Evolutionary conservation across 2,888 invertebrate species (phyloP).

Genomic region (Pterobdella sp.): DNA sequence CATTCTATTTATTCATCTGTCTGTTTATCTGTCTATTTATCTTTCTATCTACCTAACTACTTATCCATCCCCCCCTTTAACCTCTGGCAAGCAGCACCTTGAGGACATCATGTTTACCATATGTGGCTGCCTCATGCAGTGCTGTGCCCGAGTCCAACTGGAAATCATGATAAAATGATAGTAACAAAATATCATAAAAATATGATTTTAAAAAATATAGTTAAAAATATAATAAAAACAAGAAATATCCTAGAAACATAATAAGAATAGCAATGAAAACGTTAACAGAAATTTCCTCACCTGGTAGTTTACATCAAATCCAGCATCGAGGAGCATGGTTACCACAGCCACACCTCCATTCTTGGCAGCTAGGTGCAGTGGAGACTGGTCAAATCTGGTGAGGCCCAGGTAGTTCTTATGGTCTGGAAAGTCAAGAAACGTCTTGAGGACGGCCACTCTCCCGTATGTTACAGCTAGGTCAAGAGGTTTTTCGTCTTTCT

Average conservation of each 20-base stretch:
- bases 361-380: slow-evolving; percentile 83
- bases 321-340: slow-evolving; percentile 70
- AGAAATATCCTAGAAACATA: background rate
- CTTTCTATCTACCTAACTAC: no score
- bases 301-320: slow-evolving; percentile 70
- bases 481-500: slow-evolving; percentile 68
- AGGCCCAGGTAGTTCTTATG: slow-evolving; percentile 66
- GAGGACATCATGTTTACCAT: slow-evolving; percentile 80
- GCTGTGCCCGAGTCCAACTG: slow-evolving; percentile 79
- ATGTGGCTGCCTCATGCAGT: slow-evolving; percentile 84
- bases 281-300: slow-evolving; percentile 37
- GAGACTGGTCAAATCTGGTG: slow-evolving; percentile 64
- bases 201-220: background rate
- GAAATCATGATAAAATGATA: slow-evolving; percentile 19
- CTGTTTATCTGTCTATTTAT: no score
- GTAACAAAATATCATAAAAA: slow-evolving; percentile 1
- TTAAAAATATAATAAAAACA: background rate
- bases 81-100: slow-evolving; percentile 63
- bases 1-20: no score
- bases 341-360: slow-evolving; percentile 71
- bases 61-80: slow-evolving; percentile 35
- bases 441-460: slow-evolving; percentile 69
- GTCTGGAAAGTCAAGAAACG: slow-evolving; percentile 58
- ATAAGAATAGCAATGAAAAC: background rate
- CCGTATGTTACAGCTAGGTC: slow-evolving; percentile 79